Conservation (phyloP, 2,113 vertebrate species). For the Nothocercus nigrocapillus region DNA sequence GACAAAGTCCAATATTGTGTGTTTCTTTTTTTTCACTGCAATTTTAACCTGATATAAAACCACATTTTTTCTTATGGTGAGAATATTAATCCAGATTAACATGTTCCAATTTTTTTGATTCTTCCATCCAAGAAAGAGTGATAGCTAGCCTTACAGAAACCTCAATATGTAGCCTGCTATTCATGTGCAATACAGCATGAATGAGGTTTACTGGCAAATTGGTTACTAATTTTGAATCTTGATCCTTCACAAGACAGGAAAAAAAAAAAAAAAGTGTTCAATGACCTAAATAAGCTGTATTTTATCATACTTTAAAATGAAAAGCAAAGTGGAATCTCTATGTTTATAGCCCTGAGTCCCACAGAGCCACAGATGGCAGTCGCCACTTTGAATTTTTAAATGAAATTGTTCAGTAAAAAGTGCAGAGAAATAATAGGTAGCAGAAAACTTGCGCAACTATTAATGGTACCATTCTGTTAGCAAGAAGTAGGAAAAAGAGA, state of each 20-base stretch:
- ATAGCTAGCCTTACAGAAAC: neutral
- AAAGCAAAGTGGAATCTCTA: slow-evolving; percentile 21
- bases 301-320: slow-evolving; percentile 35
- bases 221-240: neutral
- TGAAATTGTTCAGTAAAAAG: slow-evolving; percentile 9
- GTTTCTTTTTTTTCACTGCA: neutral
- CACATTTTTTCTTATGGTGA: neutral
- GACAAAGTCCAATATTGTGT: neutral
- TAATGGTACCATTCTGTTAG: slow-evolving; percentile 33
- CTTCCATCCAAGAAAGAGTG: neutral
- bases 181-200: neutral
- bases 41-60: slow-evolving; percentile 22
- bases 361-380: slow-evolving; percentile 39
- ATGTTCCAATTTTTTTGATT: neutral
- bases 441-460: slow-evolving; percentile 29
- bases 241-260: neutral
- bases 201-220: neutral
- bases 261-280: neutral
- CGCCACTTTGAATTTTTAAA: slow-evolving; percentile 59
- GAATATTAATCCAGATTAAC: slow-evolving; percentile 19
- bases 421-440: slow-evolving; percentile 30
- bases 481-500: slow-evolving; percentile 32
- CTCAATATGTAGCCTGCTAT: neutral
- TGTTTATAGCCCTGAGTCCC: slow-evolving; percentile 55
- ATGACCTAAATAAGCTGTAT: slow-evolving; percentile 59